Conservation (phyloP, 2,888 invertebrate species). For the Platycnemis pennipes region DNA sequence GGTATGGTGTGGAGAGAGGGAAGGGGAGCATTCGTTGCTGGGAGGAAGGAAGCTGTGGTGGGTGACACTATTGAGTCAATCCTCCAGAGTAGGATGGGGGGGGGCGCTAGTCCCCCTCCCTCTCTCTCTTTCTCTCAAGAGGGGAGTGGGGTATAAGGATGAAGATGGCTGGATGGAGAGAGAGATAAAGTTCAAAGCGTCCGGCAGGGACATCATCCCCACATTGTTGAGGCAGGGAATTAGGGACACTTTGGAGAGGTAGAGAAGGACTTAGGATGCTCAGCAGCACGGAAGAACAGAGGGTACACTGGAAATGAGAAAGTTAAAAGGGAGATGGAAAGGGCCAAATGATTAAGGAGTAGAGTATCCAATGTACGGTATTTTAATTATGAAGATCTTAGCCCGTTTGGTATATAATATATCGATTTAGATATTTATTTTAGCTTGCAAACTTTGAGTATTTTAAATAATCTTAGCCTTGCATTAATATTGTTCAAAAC, state of each 20-base stretch:
- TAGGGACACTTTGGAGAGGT: not conserved
- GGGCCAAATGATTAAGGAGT: not conserved
- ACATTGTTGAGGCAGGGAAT: not conserved
- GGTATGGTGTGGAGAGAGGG: not conserved
- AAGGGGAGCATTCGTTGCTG: too few species aligned
- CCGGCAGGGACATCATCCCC: not conserved
- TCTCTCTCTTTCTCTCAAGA: too few species aligned
- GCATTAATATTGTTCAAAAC: too few species aligned
- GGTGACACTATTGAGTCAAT: not conserved
- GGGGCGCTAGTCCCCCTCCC: too few species aligned
- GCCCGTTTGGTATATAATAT: too few species aligned
- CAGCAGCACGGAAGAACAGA: not conserved
- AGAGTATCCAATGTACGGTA: too few species aligned
- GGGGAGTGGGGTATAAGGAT: not conserved
- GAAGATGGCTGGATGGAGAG: not conserved
- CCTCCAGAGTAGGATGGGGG: not conserved
- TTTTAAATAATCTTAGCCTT: too few species aligned
- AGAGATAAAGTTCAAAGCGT: conserved; percentile 33
- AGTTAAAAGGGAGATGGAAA: not conserved
- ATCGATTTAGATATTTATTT: too few species aligned
- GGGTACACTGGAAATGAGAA: not conserved
- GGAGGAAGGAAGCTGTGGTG: not conserved
- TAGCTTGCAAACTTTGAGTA: too few species aligned
- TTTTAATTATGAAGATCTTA: too few species aligned
- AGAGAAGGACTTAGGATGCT: not conserved